Evolutionary conservation across 1,140 invertebrate genomes (phyloP).

Genomic region (Goniozus legneri): DNA sequence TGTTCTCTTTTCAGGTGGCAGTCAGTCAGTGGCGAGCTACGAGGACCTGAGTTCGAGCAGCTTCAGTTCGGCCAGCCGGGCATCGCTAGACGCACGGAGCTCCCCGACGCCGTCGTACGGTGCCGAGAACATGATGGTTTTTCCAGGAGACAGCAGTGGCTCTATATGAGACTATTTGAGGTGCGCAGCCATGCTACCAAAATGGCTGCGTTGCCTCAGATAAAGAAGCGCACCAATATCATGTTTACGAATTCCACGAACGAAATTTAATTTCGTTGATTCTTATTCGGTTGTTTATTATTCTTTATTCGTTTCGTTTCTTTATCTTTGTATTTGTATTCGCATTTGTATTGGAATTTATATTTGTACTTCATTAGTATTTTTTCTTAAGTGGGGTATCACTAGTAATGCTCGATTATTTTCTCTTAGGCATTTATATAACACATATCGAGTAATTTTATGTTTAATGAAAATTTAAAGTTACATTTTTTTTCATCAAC

Average conservation of each 20-base stretch:
- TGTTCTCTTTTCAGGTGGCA: conserved; percentile 50
- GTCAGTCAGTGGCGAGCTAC: conserved; percentile 60
- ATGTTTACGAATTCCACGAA: not conserved
- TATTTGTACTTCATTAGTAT: not conserved
- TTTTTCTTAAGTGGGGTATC: not conserved
- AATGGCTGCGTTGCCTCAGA: conserved; percentile 45
- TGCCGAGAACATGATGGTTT: conserved; percentile 72
- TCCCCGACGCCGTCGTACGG: conserved; percentile 64
- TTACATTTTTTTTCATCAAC: too few species aligned
- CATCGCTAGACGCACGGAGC: conserved; percentile 73
- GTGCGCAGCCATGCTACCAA: conserved; percentile 35
- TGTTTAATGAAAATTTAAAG: too few species aligned
- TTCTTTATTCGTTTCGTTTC: not conserved
- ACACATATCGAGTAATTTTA: too few species aligned
- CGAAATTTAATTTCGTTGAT: not conserved
- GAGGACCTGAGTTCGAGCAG: conserved; percentile 78
- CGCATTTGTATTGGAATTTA: not conserved
- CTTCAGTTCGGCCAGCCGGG: conserved; percentile 74
- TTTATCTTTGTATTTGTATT: not conserved
- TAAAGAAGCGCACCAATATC: conserved; percentile 24
- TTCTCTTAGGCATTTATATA: too few species aligned
- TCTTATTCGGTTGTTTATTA: too few species aligned
- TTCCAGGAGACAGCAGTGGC: conserved; percentile 70
- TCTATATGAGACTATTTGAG: conserved; percentile 58
- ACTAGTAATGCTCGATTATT: not conserved